Conservation (phyloP, 2,888 invertebrate genomes). For the Thera obeliscata region DNA sequence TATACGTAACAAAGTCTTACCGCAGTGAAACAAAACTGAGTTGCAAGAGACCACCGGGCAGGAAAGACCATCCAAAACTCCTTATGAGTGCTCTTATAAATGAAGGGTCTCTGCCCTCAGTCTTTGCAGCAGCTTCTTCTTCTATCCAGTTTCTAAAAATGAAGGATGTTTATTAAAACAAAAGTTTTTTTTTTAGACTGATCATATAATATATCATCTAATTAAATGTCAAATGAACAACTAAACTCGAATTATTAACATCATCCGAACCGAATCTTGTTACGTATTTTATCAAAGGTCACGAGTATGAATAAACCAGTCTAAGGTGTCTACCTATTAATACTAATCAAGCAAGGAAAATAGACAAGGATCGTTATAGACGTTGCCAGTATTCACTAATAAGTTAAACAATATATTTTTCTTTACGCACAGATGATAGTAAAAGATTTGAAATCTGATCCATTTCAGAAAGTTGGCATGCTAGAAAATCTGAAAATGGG, state of each 20-base stretch:
- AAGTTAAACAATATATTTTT: no score
- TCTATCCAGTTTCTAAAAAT: slow-evolving; percentile 64
- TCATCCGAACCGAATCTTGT: neutral
- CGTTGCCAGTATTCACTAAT: neutral
- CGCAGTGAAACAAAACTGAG: slow-evolving; percentile 57
- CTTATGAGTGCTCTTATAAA: slow-evolving; percentile 59
- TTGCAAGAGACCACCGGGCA: slow-evolving; percentile 72
- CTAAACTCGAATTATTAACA: neutral
- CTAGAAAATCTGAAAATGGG: slow-evolving; percentile 22
- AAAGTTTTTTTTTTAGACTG: neutral
- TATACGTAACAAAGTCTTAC: slow-evolving; percentile 46
- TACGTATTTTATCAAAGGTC: neutral
- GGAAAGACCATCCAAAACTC: slow-evolving; percentile 65
- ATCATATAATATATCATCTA: neutral
- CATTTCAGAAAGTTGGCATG: slow-evolving; percentile 29
- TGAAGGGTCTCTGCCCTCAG: slow-evolving; percentile 60
- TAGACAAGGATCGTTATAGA: neutral
- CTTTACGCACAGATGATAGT: slow-evolving; percentile 4
- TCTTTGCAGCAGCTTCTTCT: slow-evolving; percentile 63
- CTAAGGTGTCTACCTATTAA: neutral
- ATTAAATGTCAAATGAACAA: neutral
- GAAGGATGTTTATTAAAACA: no score
- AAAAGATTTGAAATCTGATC: slow-evolving; percentile 23
- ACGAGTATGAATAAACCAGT: slow-evolving; percentile 1
- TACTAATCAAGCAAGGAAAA: neutral